Conservation (phyloP, 2,888 invertebrate species). For the Meliscaeva auricollis region DNA sequence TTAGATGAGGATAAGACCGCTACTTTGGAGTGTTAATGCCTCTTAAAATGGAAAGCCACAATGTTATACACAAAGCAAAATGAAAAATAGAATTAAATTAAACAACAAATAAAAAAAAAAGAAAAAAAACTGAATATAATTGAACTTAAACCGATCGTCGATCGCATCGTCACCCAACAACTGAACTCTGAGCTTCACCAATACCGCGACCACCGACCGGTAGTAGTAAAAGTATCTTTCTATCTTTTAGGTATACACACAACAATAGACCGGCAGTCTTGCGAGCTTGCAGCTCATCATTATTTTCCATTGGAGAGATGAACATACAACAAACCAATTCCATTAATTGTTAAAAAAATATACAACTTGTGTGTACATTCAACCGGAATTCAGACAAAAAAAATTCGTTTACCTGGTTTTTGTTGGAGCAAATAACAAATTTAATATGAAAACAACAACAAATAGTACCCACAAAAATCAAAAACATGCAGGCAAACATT, state of each 20-base stretch:
- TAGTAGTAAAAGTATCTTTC: constrained; percentile 20
- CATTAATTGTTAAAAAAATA: constrained; percentile 53
- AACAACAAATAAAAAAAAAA: constrained; percentile 34
- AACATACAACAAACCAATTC: constrained; percentile 49
- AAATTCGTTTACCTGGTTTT: constrained; percentile 41
- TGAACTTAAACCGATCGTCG: constrained; percentile 41
- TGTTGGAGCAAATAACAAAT: constrained; percentile 8
- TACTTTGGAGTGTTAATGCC: constrained; percentile 31
- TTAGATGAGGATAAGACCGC: constrained; percentile 55
- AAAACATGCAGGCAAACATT: constrained; percentile 50
- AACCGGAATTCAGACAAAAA: constrained; percentile 60
- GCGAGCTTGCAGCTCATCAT: constrained; percentile 30
- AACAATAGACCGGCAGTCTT: constrained; percentile 51
- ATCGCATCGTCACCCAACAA: constrained; percentile 16
- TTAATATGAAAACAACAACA: constrained; percentile 19
- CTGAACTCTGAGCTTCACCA: constrained; percentile 22
- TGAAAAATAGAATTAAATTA: constrained; percentile 29
- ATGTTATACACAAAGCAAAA: background rate
- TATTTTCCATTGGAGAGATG: constrained; percentile 44
- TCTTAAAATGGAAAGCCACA: constrained; percentile 60
- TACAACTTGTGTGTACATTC: constrained; percentile 63
- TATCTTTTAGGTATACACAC: too few relatives aligned
- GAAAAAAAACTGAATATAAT: constrained; percentile 40
- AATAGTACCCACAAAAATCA: constrained; percentile 13
- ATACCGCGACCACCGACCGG: constrained; percentile 2